Evolutionary conservation across 2,888 invertebrate genomes (phyloP), one percentile per base, ranked within the genome.

Genomic region (Lasioglossum leucozonium): DNA sequence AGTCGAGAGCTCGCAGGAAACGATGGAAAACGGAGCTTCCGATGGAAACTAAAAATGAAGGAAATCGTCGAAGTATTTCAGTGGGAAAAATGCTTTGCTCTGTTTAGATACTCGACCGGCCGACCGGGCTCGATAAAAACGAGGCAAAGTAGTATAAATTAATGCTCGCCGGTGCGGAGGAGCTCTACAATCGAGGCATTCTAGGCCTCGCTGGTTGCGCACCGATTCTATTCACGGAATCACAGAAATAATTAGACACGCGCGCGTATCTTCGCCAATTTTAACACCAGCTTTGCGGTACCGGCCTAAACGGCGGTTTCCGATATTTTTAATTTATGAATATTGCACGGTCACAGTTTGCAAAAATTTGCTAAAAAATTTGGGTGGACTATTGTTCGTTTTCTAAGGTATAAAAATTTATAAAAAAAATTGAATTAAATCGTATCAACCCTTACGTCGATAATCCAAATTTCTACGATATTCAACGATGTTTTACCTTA

Each of bases 31-130:
- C 73, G 80, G 62, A 55, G 75, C 74, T 77, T 87, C 73, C 81
- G 81, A 81, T 81, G 79, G 83, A 77, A 81, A 71, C 58, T 77
- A 71, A 73, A 81, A 80, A 80, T 76, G 62, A 86, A 82, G 72
- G 73, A 78, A 86, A 81, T 81, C 67, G 47, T 47, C 11, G 62
- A 77, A 34, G 81, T 73, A 86, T 84, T 88, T 86, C 34, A 51
- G 42, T 30, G 51, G 76, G 73, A 74, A 79, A 79, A 58, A 79
- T 55, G 44, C 37, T 72, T 62, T 47, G 37, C 51, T 22, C 69
- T 67, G 11, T 34, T 78, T 81, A 44, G 75, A 75, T 47, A 73
- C 79, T 73, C 37, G 30, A 65, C 67, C 67, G 65, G 26, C 26
- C 34, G 58, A 42, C 16, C 16, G 30, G 10, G 22, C 18, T 69